Evolutionary conservation across 2,888 invertebrate species (phyloP).

Genomic region (Trissoscelio sp.): DNA sequence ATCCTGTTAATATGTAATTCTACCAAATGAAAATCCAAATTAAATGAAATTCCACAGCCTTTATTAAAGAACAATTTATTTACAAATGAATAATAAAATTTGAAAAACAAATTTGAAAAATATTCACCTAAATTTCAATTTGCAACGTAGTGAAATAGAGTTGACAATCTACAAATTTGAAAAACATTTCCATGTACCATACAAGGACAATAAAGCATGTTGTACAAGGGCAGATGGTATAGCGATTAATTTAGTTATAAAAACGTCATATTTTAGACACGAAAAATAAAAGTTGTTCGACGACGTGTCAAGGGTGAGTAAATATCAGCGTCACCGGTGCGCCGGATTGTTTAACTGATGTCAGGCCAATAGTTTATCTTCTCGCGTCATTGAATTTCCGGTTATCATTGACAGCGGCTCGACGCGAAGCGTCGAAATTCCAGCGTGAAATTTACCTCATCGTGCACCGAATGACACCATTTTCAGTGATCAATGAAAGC

Average conservation of each 20-base stretch:
- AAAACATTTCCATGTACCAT: not conserved
- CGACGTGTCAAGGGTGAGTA: constrained; percentile 1
- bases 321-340: constrained; percentile 12
- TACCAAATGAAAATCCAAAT: no score
- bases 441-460: constrained; percentile 19
- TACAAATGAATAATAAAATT: no score
- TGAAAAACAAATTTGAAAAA: no score
- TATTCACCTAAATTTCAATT: no score
- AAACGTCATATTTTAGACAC: constrained; percentile 5
- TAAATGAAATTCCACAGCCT: no score
- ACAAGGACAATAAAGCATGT: not conserved
- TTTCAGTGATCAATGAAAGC: constrained; percentile 30
- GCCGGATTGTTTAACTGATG: constrained; percentile 29
- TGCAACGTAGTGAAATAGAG: no score
- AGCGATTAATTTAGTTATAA: constrained; percentile 8
- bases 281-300: constrained; percentile 23
- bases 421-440: constrained; percentile 14
- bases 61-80: no score
- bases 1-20: not conserved
- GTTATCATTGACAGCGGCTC: constrained; percentile 15
- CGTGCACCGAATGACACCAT: constrained; percentile 3
- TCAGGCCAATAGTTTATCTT: constrained; percentile 34
- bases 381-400: constrained; percentile 29
- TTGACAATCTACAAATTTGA: no score
- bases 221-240: not conserved